Conservation (phyloP, 2,113 vertebrate species). For the Seriola aureovittata region DNA sequence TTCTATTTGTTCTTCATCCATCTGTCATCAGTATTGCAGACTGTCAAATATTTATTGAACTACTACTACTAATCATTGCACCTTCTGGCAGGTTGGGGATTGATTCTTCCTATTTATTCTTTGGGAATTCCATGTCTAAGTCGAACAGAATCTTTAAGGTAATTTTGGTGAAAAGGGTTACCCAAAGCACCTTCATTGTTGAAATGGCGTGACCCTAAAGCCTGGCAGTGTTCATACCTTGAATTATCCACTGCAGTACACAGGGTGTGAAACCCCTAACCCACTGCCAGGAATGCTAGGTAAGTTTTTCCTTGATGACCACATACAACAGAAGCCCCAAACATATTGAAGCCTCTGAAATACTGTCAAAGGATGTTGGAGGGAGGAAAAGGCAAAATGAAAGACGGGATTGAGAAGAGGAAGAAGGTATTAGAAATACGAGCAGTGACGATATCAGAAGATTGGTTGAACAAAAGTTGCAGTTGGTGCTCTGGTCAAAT, state of each 20-base stretch:
- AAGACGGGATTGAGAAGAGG: background rate
- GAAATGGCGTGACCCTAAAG: background rate
- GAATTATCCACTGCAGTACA: constrained; percentile 5
- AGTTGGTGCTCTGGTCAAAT: no score
- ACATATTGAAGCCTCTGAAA: background rate
- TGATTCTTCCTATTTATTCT: background rate
- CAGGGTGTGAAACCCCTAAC: background rate
- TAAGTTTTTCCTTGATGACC: constrained; percentile 13
- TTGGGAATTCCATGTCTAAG: background rate
- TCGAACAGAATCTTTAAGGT: background rate
- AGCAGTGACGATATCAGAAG: no score
- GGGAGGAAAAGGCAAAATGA: no score
- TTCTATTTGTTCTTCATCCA: background rate
- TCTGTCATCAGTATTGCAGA: background rate
- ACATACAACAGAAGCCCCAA: background rate
- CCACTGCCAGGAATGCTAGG: background rate
- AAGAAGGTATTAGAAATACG: no score
- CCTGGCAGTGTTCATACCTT: background rate
- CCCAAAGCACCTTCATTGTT: background rate
- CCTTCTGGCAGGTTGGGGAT: background rate
- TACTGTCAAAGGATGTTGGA: background rate
- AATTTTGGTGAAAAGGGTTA: background rate
- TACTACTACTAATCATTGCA: background rate
- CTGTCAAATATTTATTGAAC: background rate
- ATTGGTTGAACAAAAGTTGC: no score